Percentiles rank a stretch among this genome's conserved stretches.
Evolutionary conservation across 2,888 invertebrate species (phyloP).

Genomic region (Dryomyza anilis): DNA sequence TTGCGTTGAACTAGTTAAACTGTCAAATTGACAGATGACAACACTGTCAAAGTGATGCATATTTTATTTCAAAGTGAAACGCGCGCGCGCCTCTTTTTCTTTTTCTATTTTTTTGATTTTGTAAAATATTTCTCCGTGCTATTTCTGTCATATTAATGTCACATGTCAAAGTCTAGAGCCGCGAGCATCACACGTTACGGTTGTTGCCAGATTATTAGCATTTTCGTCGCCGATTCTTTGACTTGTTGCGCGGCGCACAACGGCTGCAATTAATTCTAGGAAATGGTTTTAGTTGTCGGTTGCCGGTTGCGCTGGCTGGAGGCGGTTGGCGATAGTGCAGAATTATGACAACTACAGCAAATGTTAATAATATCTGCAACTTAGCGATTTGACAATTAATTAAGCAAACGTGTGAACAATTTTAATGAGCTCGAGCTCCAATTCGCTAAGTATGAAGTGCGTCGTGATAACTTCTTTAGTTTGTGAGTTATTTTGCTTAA

Average conservation of each 20-base stretch:
- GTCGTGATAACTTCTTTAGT: conserved; percentile 27
- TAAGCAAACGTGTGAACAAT: conserved; percentile 61
- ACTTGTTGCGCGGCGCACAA: conserved; percentile 26
- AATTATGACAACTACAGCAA: not conserved
- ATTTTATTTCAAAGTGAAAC: conserved; percentile 1
- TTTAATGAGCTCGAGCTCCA: conserved; percentile 54
- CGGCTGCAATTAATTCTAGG: conserved; percentile 41
- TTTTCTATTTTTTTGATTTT: no score
- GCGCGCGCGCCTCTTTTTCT: not conserved
- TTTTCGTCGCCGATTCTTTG: conserved; percentile 36
- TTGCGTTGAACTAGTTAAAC: conserved; percentile 50
- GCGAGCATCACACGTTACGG: conserved; percentile 14
- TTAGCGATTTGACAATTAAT: conserved; percentile 58
- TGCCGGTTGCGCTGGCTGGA: no score
- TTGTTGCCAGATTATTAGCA: conserved; percentile 44
- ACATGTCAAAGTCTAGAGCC: conserved; percentile 27
- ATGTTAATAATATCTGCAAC: conserved; percentile 30
- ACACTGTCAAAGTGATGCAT: conserved; percentile 6
- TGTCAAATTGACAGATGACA: conserved; percentile 51
- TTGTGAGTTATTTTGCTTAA: conserved; percentile 4
- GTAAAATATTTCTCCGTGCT: conserved; percentile 32
- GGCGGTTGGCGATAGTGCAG: not conserved
- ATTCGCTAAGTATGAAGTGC: no score
- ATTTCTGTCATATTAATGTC: conserved; percentile 47
- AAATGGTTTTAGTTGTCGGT: no score